These are phyloP conservation scores for Machimus rusticus DNA, from an alignment of 2,888 invertebrate species.

Conservation along the genomic window DNA sequence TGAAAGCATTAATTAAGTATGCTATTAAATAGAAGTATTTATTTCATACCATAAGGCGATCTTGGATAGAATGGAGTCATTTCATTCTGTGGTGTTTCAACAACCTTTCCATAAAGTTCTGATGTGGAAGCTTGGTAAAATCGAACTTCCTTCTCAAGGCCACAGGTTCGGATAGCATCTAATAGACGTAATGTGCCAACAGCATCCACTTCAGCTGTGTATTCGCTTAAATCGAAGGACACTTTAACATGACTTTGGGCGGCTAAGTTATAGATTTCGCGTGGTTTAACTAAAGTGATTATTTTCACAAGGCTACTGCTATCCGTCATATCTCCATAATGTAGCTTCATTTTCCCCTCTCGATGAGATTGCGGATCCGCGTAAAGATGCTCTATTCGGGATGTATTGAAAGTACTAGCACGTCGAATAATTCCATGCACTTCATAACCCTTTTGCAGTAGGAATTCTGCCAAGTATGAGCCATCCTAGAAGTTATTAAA, in stretches of 20 bases:
- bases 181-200: slow-evolving; percentile 90
- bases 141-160: slow-evolving; percentile 78
- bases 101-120: slow-evolving; percentile 92
- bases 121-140: slow-evolving; percentile 98
- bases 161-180: slow-evolving; percentile 91
- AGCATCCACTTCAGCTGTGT: slow-evolving; percentile 97
- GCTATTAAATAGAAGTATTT: slow-evolving; percentile 24
- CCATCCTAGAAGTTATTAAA: slow-evolving; percentile 78
- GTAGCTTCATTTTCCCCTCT: slow-evolving; percentile 89
- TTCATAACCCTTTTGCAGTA: slow-evolving; percentile 89
- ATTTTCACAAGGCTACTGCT: slow-evolving; percentile 92
- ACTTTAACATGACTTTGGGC: slow-evolving; percentile 99
- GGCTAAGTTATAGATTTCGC: slow-evolving; percentile 97
- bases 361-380: slow-evolving; percentile 87
- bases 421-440: slow-evolving; percentile 96
- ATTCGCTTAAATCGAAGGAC: slow-evolving; percentile 98
- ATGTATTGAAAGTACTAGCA: slow-evolving; percentile 96
- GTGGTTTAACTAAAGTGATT: slow-evolving; percentile 73
- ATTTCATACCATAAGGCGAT: slow-evolving; percentile 87
- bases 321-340: slow-evolving; percentile 99
- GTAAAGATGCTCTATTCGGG: slow-evolving; percentile 94
- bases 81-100: slow-evolving; percentile 91
- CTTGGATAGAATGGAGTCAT: slow-evolving; percentile 95
- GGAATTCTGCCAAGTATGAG: slow-evolving; percentile 94
- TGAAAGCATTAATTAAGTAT: slow-evolving; percentile 57